Percentiles rank a stretch among this genome's conserved stretches.
Evolutionary conservation across 2,797 vertebrate genomes (phyloP).

Genomic region (Pseudochirops cupreus): DNA sequence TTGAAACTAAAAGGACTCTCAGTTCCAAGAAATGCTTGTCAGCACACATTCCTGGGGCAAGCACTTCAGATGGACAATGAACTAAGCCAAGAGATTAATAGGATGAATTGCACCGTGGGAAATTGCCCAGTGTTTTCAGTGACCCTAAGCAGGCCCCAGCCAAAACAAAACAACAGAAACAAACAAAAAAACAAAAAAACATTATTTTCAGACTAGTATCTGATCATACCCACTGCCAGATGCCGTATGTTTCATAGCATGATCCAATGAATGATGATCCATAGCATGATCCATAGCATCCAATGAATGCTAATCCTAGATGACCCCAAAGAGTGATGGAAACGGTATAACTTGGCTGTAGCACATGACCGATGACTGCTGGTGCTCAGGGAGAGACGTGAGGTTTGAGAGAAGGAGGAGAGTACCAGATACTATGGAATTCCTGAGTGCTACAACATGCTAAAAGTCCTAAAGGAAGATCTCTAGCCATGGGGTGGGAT

Average conservation of each 20-base stretch:
- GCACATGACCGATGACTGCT: no score
- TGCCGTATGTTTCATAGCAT: neutral
- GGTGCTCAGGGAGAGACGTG: neutral
- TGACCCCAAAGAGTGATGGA: neutral
- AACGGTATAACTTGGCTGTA: neutral
- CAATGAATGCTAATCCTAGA: neutral
- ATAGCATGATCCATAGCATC: neutral
- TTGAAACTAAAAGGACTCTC: neutral
- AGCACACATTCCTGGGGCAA: neutral
- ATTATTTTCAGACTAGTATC: neutral
- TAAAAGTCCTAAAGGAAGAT: neutral
- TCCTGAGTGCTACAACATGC: neutral
- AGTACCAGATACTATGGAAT: neutral
- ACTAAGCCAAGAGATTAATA: neutral
- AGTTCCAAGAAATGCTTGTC: neutral
- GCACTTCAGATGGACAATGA: neutral
- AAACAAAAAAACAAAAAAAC: neutral
- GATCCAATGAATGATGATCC: neutral
- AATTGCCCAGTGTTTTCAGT: neutral
- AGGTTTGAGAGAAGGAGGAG: neutral
- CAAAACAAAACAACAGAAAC: neutral
- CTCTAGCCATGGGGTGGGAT: neutral
- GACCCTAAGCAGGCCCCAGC: neutral
- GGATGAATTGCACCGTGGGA: neutral
- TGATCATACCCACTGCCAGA: neutral